These are phyloP conservation scores for Panurus biarmicus DNA, from an alignment of 2,113 vertebrate species.

Conservation along the genomic window DNA sequence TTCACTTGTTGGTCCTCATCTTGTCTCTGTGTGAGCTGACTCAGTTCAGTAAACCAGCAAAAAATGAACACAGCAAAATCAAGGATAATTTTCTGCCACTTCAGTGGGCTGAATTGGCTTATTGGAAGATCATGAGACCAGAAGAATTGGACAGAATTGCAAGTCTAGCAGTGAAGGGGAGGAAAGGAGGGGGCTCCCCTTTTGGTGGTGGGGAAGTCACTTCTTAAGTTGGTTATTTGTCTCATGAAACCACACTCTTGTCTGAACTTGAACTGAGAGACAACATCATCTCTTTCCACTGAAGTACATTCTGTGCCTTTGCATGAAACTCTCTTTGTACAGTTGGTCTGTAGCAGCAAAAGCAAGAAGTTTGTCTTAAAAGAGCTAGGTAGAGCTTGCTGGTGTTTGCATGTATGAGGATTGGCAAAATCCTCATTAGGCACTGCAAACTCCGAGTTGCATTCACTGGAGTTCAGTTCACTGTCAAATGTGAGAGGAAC, in stretches of 20 bases:
- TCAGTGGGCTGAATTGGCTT: neutral
- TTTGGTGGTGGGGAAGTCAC: neutral
- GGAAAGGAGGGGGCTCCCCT: neutral
- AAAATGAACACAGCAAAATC: neutral
- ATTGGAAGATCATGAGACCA: neutral
- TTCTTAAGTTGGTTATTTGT: neutral
- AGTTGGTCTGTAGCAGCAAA: neutral
- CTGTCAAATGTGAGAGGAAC: neutral
- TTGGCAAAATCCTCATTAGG: too few species aligned
- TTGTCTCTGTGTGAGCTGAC: neutral
- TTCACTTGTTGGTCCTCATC: neutral
- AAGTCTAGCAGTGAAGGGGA: neutral
- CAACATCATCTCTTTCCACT: neutral
- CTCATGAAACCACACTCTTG: neutral
- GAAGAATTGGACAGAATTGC: neutral
- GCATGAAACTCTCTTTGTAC: neutral
- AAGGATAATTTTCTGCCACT: neutral
- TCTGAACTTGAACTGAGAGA: neutral
- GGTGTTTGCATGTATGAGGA: neutral
- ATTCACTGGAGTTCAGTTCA: neutral
- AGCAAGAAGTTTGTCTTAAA: neutral
- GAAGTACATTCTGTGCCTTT: neutral
- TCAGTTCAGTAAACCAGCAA: neutral
- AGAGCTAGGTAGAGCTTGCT: neutral
- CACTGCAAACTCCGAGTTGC: neutral